Evolutionary conservation across 2,797 vertebrate species (phyloP), one percentile per base, ranked within the genome.

Genomic region (Adelosebastes latens): DNA sequence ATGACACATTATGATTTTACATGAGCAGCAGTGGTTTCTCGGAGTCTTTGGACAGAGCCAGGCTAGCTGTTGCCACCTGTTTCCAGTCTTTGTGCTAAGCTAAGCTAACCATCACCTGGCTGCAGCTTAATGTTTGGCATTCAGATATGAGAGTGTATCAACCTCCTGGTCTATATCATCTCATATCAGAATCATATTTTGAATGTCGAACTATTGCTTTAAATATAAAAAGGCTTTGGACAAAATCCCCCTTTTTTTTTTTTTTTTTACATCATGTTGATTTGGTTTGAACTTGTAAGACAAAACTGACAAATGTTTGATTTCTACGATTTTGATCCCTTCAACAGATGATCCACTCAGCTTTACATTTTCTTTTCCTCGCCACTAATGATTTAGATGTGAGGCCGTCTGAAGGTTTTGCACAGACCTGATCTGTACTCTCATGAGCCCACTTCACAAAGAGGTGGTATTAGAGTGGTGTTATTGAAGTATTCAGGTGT

Each of bases 401-500:
- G 58, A 83, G 27, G 59, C 16, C 5, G 20, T 86, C 83, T 86
- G 68, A 84, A 69, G 77, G 70, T 58, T 70, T 27, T 71, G 6
- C 62, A 79, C 60, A 59, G 71, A 53, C 32, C 56, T 60, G 61
- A 82, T 62, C 53, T 74, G 56, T n/a, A 10, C 55, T 72, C 32
- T 67, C 25, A 20, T 67, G 70, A 87, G 72, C 82, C 77, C 53
- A 64, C 84, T 79, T 89, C 85, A 88, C 65, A 75, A 63, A 75
- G 79, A 39, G 25, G 63, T 32, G 31, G 77, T 53, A 60, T 88
- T 65, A 74, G 9, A 59, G 77, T 20, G 34, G 56, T 31, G n/a
- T 81, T 88, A 71, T 58, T 75, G 63, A 76, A 77, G 77, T 76
- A 67, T 76, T 85, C 80, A 83, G 83, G 70, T 86, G 89, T 36